These are phyloP conservation scores for Herpetotheres cachinnans DNA, from an alignment of 2,113 vertebrate genomes.

Conservation along the genomic window DNA sequence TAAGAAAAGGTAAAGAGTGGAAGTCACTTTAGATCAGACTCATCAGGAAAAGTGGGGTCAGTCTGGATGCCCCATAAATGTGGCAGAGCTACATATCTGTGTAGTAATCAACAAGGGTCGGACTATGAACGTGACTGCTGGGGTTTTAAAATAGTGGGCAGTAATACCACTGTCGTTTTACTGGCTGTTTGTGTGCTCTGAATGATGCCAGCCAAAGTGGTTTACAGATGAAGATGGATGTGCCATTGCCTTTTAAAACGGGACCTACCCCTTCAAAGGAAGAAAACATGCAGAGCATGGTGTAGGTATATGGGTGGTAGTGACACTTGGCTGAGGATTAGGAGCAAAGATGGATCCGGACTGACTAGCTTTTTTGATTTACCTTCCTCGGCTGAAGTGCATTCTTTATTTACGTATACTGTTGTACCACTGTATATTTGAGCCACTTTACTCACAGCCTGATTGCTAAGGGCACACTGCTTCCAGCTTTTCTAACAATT, in stretches of 20 bases:
- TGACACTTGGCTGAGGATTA: not conserved
- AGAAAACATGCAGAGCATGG: not conserved
- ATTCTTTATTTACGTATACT: not conserved
- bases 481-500: not conserved
- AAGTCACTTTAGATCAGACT: not conserved
- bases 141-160: not conserved
- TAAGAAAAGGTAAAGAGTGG: not conserved
- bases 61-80: not conserved
- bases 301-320: not conserved
- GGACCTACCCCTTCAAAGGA: not conserved
- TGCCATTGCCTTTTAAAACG: not conserved
- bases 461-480: not conserved
- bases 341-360: not conserved
- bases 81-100: not conserved
- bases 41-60: not conserved
- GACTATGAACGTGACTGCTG: rapidly evolving
- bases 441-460: not conserved
- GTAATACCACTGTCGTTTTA: not conserved
- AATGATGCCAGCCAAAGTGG: not conserved
- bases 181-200: not conserved
- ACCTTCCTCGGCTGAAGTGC: not conserved
- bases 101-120: not conserved
- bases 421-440: too few species aligned
- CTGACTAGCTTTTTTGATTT: not conserved
- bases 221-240: not conserved